These are phyloP conservation scores for Tenebrio molitor DNA, from an alignment of 1,140 invertebrate species.

Conservation along the genomic window DNA sequence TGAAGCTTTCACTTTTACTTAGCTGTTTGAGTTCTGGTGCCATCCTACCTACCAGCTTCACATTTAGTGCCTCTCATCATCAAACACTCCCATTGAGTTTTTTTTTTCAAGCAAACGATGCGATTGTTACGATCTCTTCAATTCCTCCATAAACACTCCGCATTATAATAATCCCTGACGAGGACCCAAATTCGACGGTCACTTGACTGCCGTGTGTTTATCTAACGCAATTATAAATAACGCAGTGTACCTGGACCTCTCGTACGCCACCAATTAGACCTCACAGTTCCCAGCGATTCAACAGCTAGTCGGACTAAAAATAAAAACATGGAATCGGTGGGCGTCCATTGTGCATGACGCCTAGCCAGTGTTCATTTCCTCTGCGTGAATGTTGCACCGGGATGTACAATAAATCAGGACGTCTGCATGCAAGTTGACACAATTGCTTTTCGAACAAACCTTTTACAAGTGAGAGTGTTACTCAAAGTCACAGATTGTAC, in stretches of 20 bases:
- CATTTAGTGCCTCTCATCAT: too few relatives aligned
- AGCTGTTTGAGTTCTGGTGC: too few relatives aligned
- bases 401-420: constrained; percentile 6
- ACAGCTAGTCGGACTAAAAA: neutral
- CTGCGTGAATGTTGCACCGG: neutral
- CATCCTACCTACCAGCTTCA: too few relatives aligned
- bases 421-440: constrained; percentile 12
- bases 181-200: too few relatives aligned
- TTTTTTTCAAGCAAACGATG: too few relatives aligned
- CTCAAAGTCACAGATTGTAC: constrained; percentile 19
- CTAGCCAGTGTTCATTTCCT: neutral
- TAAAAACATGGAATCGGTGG: constrained; percentile 9
- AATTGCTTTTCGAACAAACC: constrained; percentile 8
- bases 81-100: too few relatives aligned
- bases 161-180: too few relatives aligned
- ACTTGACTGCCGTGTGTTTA: constrained; percentile 17
- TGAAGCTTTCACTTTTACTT: too few relatives aligned
- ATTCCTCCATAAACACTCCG: too few relatives aligned
- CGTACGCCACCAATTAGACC: constrained; percentile 14
- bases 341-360: constrained; percentile 5
- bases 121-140: too few relatives aligned
- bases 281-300: neutral
- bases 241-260: constrained; percentile 22
- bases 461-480: constrained; percentile 27
- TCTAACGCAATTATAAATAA: constrained; percentile 36